Evolutionary conservation across 2,113 vertebrate species (phyloP).

Genomic region (Canis aureus): DNA sequence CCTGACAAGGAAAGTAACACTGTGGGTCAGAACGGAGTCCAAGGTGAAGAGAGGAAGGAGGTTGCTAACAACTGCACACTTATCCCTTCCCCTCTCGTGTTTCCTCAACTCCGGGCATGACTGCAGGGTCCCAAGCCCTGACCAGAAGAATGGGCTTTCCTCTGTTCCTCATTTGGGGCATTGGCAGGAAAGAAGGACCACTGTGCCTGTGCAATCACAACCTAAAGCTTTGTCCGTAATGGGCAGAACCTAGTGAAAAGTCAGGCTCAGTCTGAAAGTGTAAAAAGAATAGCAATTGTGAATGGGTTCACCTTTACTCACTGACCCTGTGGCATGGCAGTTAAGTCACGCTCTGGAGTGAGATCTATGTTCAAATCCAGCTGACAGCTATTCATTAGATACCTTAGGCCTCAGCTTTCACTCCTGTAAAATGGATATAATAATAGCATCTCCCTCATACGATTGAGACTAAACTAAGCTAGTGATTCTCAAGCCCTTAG

Average conservation of each 20-base stretch:
- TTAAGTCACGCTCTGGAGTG: slow-evolving; percentile 18
- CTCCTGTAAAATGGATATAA: slow-evolving; percentile 25
- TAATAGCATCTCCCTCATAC: neutral
- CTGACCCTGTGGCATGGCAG: neutral
- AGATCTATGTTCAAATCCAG: neutral
- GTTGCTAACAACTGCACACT: neutral
- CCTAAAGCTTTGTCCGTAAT: neutral
- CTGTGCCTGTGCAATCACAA: neutral
- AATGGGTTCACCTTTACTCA: neutral
- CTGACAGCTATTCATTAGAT: neutral
- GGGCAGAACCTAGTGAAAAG: neutral
- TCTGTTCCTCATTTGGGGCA: neutral
- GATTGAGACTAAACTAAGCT: neutral
- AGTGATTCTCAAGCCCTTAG: neutral
- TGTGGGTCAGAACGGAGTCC: neutral
- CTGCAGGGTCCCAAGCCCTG: neutral
- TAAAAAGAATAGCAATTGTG: neutral
- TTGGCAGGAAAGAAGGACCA: neutral
- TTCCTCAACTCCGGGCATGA: neutral
- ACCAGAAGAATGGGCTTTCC: neutral
- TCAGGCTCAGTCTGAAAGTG: neutral
- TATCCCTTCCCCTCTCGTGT: no score
- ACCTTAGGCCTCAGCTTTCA: neutral
- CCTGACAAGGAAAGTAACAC: neutral
- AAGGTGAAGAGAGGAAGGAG: neutral